Evolutionary conservation across 2,797 vertebrate species (phyloP).

Genomic region (Amniataba percoides): DNA sequence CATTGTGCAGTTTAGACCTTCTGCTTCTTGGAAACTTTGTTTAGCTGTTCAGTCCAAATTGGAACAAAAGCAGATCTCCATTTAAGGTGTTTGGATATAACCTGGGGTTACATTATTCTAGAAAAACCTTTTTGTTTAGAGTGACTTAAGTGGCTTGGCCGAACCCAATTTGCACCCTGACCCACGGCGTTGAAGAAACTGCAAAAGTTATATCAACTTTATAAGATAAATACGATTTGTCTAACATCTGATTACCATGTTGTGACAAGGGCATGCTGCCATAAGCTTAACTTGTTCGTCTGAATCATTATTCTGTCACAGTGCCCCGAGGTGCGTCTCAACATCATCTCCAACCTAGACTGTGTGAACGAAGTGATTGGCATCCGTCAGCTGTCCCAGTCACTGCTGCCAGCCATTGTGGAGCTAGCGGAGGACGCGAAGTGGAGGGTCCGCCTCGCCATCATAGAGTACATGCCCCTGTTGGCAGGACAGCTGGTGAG

Average conservation of each 20-base stretch:
- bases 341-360: conserved; percentile 95
- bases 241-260: background rate
- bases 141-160: background rate
- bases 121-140: conserved; percentile 18
- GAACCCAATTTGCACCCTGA: background rate
- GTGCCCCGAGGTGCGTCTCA: conserved; percentile 94
- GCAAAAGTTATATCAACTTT: background rate
- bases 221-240: background rate
- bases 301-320: conserved; percentile 51
- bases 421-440: conserved; percentile 93
- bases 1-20: background rate
- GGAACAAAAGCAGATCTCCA: conserved; percentile 13
- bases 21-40: background rate
- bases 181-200: background rate
- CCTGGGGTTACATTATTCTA: background rate
- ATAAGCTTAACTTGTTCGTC: background rate
- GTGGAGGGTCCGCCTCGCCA: conserved; percentile 93
- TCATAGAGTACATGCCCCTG: conserved; percentile 95
- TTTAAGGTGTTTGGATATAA: conserved; percentile 11
- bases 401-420: conserved; percentile 92
- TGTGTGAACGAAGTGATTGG: conserved; percentile 95
- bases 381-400: conserved; percentile 93
- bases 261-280: background rate
- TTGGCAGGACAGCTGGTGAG: conserved; percentile 93
- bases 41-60: conserved; percentile 3